Conservation (phyloP, 2,888 invertebrate species). For the Plagiodera versicolora region DNA sequence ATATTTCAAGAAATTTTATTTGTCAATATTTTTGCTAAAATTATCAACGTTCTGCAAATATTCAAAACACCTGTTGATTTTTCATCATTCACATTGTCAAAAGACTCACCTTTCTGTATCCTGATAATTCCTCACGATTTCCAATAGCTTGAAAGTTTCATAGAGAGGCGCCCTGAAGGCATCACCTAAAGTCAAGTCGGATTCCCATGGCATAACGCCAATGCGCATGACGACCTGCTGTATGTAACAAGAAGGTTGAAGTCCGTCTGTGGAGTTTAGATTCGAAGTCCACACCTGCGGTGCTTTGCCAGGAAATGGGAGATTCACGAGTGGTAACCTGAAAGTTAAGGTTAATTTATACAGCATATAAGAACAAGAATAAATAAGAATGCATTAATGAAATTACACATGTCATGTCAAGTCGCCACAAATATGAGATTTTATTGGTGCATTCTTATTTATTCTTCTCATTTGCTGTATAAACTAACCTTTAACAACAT, state of each 20-base stretch:
- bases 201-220: constrained; percentile 87
- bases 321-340: constrained; percentile 82
- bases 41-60: too few species aligned
- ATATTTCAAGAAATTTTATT: too few species aligned
- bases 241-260: constrained; percentile 66
- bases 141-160: constrained; percentile 85
- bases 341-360: constrained; percentile 43
- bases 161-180: constrained; percentile 89
- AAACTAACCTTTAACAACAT: too few species aligned
- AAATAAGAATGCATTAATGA: too few species aligned
- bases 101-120: constrained; percentile 68
- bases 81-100: too few species aligned
- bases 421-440: too few species aligned
- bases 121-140: constrained; percentile 83
- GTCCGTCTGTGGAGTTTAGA: constrained; percentile 46
- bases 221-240: constrained; percentile 72
- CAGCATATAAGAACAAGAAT: too few species aligned
- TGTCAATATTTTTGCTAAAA: too few species aligned
- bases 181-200: constrained; percentile 80
- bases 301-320: constrained; percentile 88
- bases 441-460: too few species aligned
- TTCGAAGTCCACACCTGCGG: constrained; percentile 67
- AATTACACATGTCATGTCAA: too few species aligned
- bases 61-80: too few species aligned
- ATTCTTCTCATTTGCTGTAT: too few species aligned